Evolutionary conservation across 37 sponge, comb jelly and placozoan genomes (phyloP).

Genomic region (Lycopodina hypogea): DNA sequence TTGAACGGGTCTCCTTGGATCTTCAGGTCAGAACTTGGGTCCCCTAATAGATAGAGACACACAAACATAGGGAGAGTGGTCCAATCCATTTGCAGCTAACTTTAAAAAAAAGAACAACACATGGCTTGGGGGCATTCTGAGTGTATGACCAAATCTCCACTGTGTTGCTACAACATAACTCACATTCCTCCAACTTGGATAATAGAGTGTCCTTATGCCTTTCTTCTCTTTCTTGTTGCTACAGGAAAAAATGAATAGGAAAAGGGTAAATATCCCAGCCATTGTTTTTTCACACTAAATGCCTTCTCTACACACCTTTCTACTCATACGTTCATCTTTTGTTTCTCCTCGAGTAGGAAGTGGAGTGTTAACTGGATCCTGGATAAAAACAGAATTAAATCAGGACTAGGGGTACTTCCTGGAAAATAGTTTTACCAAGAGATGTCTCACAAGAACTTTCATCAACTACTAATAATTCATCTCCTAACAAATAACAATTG

Average conservation of each 20-base stretch:
- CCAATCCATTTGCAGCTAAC: too few species aligned
- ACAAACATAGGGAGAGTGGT: background rate
- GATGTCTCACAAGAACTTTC: background rate
- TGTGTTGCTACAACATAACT: too few species aligned
- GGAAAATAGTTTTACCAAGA: background rate
- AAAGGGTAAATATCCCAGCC: background rate
- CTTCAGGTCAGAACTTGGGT: constrained; percentile 78
- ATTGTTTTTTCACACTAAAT: background rate
- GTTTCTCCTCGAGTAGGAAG: constrained; percentile 68
- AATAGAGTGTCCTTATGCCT: constrained; percentile 40
- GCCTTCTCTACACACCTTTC: constrained; percentile 48
- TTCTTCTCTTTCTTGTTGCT: constrained; percentile 63
- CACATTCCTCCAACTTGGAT: constrained; percentile 3
- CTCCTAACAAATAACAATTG: too few species aligned
- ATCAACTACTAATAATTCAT: background rate
- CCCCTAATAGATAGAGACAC: constrained; percentile 62
- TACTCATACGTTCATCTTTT: constrained; percentile 56
- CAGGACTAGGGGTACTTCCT: background rate
- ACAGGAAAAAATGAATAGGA: background rate
- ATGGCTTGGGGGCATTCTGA: background rate
- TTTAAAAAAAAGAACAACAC: background rate
- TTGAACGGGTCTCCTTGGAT: constrained; percentile 90
- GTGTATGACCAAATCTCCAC: too few species aligned
- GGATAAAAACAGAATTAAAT: background rate
- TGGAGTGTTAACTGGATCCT: constrained; percentile 83